Evolutionary conservation across 53 echinoderm and acorn worm species (phyloP).

Genomic region (Paelopatides confundens): DNA sequence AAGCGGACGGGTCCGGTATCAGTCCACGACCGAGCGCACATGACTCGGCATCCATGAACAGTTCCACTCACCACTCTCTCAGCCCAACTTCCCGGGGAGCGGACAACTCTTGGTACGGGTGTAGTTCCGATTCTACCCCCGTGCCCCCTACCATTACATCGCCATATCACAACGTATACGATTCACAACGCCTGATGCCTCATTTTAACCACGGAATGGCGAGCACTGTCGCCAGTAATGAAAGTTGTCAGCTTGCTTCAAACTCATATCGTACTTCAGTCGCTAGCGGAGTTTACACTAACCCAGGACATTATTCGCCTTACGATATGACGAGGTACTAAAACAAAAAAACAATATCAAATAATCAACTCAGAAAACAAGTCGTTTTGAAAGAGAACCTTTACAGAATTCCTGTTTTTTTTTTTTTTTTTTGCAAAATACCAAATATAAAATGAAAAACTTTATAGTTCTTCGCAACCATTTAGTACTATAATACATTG

Average conservation of each 20-base stretch:
- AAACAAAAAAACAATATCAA: background rate
- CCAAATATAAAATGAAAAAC: background rate
- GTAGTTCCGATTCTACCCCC: constrained; percentile 62
- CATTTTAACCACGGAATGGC: constrained; percentile 79
- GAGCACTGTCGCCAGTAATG: constrained; percentile 66
- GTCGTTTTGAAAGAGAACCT: background rate
- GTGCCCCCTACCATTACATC: constrained; percentile 66
- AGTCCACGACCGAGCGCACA: constrained; percentile 94
- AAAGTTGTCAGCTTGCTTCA: constrained; percentile 77
- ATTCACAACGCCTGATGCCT: constrained; percentile 72
- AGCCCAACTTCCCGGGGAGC: constrained; percentile 66
- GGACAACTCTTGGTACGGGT: constrained; percentile 83
- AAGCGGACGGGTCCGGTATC: constrained; percentile 82
- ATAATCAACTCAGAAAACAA: background rate
- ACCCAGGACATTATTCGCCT: constrained; percentile 79
- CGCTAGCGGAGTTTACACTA: constrained; percentile 77
- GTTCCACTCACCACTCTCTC: constrained; percentile 54
- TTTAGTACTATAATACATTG: background rate
- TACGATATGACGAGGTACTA: constrained; percentile 61
- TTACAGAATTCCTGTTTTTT: background rate
- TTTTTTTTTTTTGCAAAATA: background rate
- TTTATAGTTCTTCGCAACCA: background rate
- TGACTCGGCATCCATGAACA: constrained; percentile 71
- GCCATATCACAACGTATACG: constrained; percentile 86
- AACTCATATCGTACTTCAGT: constrained; percentile 74